These are phyloP conservation scores for Epizoanthus ramosus DNA, from an alignment of 92 coral and sea anemone genomes.

Conservation along the genomic window DNA sequence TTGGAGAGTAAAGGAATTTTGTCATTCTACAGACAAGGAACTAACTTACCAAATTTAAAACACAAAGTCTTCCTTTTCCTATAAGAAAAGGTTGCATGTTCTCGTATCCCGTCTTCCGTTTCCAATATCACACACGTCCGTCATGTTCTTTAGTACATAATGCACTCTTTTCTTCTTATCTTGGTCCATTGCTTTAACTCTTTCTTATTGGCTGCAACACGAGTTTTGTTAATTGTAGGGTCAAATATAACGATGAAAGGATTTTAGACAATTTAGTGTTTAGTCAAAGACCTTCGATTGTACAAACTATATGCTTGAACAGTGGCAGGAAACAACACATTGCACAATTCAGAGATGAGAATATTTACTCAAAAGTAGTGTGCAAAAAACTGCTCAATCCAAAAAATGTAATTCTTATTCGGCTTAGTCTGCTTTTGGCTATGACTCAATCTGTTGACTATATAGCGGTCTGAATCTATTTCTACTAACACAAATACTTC, in stretches of 20 bases:
- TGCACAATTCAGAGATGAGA: conserved; percentile 1
- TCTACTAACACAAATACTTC: background rate
- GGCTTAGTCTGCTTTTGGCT: background rate
- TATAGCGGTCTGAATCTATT: background rate
- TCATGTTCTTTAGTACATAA: conserved; percentile 35
- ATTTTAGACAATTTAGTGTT: conserved; percentile 33
- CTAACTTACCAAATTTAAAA: background rate
- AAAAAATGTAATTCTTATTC: background rate
- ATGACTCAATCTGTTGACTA: background rate
- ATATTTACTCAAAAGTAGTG: conserved; percentile 17
- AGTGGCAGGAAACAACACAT: conserved; percentile 37
- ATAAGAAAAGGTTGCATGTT: conserved; percentile 11
- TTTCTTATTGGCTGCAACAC: conserved; percentile 32
- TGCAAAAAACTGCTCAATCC: background rate
- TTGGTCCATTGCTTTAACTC: conserved; percentile 32
- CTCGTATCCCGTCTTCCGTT: conserved; percentile 1
- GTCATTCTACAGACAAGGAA: background rate
- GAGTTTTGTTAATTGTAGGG: conserved; percentile 30
- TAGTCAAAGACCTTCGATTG: conserved; percentile 39
- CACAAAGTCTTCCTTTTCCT: background rate
- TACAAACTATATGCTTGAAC: conserved; percentile 5
- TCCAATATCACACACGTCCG: conserved; percentile 39
- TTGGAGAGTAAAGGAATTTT: conserved; percentile 32
- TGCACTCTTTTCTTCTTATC: conserved; percentile 47
- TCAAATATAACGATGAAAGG: conserved; percentile 45